Conservation (phyloP, 2,797 vertebrate species). For the Ciconia nigra region DNA sequence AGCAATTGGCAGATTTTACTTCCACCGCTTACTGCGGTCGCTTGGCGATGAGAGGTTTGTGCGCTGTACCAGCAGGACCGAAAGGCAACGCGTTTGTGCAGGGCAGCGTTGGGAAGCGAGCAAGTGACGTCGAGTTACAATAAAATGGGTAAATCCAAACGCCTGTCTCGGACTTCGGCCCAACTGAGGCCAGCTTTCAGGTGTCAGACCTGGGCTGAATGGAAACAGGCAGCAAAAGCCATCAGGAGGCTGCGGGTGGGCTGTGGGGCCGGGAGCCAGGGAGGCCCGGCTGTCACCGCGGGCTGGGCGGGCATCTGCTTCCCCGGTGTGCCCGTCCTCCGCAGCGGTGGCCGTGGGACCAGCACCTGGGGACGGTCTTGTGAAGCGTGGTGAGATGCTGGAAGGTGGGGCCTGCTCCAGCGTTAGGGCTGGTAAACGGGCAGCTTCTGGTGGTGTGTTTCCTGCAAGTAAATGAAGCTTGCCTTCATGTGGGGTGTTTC, state of each 20-base stretch:
- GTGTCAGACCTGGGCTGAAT: neutral
- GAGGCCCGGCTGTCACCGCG: neutral
- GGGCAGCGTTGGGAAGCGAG: neutral
- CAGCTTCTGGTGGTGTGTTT: neutral
- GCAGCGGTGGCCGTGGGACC: accelerated
- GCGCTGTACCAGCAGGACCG: neutral
- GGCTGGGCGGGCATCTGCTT: neutral
- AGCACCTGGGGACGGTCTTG: neutral
- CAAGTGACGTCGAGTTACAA: neutral
- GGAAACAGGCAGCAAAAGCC: neutral
- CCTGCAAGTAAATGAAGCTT: neutral
- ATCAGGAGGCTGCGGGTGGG: neutral
- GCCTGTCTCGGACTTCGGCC: neutral
- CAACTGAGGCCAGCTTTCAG: neutral
- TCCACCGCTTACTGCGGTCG: neutral
- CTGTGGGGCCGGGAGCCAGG: neutral
- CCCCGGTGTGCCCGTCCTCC: accelerated
- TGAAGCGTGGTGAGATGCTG: accelerated
- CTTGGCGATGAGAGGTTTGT: neutral
- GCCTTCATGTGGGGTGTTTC: neutral
- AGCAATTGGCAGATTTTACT: neutral
- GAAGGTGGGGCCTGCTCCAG: neutral
- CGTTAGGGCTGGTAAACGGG: neutral
- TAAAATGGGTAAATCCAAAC: neutral
- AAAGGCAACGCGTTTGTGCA: neutral